phyloP scores from a whole-genome alignment of 2,113 vertebrate genomes.

The Ochotona curzoniae region DNA sequence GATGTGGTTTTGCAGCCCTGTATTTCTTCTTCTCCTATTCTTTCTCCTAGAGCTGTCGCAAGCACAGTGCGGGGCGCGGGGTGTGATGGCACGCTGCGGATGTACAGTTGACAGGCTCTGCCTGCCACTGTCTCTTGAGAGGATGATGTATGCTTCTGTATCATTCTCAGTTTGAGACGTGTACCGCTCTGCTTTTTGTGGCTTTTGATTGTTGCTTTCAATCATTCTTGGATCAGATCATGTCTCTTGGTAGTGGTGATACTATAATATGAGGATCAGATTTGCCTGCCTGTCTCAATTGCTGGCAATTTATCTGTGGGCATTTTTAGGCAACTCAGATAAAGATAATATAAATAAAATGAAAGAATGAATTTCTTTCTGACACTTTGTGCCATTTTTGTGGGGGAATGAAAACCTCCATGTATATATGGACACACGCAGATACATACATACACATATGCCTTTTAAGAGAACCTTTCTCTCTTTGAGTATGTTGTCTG shows the following conservation, averaged over 20 bases:
- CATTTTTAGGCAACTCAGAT: slow-evolving; percentile 72
- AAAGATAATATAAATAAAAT: slow-evolving; percentile 74
- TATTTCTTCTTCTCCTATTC: neutral
- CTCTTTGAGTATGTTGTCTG: slow-evolving; percentile 18
- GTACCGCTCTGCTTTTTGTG: neutral
- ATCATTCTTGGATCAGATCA: slow-evolving; percentile 67
- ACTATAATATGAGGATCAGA: slow-evolving; percentile 65
- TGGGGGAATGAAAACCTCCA: slow-evolving; percentile 43
- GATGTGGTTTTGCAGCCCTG: neutral
- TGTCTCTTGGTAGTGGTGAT: slow-evolving; percentile 50
- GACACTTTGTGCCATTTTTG: slow-evolving; percentile 49
- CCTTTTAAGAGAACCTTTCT: slow-evolving; percentile 28
- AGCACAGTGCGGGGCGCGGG: neutral
- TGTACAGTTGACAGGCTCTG: neutral
- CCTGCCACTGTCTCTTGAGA: slow-evolving; percentile 34
- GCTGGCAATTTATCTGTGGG: slow-evolving; percentile 66
- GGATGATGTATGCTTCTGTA: neutral
- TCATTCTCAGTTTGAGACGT: slow-evolving; percentile 53
- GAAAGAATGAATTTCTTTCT: slow-evolving; percentile 70
- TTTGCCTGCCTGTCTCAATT: slow-evolving; percentile 67
- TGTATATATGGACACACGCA: too few species aligned
- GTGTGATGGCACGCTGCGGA: too few species aligned
- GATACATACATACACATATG: neutral
- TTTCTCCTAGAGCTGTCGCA: neutral
- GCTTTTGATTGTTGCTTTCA: slow-evolving; percentile 68